phyloP scores from a whole-genome alignment of 2,888 invertebrate genomes.

The Leptinotarsa haldemani region DNA sequence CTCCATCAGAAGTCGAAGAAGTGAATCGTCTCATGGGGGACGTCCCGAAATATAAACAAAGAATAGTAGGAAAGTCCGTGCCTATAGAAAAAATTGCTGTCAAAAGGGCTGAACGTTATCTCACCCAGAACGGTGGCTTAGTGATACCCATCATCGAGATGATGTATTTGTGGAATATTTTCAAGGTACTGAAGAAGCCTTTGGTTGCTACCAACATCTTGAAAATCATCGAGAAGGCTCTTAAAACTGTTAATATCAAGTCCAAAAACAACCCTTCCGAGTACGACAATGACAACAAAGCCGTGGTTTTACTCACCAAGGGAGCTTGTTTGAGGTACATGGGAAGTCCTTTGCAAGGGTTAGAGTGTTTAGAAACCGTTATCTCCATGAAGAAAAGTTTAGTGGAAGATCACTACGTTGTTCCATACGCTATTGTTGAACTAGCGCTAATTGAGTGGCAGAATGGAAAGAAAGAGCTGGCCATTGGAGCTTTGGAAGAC shows the following conservation, averaged over 20 bases:
- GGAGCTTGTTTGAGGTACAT: slow-evolving; percentile 86
- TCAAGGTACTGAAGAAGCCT: slow-evolving; percentile 81
- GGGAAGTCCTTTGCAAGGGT: slow-evolving; percentile 80
- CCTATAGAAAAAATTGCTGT: slow-evolving; percentile 97
- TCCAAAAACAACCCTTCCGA: slow-evolving; percentile 61
- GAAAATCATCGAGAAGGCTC: slow-evolving; percentile 72
- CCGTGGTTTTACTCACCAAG: slow-evolving; percentile 80
- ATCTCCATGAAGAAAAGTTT: slow-evolving; percentile 76
- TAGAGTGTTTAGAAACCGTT: slow-evolving; percentile 77
- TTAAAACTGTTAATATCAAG: slow-evolving; percentile 57
- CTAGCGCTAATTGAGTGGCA: slow-evolving; percentile 83
- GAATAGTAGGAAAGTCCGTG: slow-evolving; percentile 94
- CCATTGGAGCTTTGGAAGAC: slow-evolving; percentile 79
- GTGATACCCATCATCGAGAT: slow-evolving; percentile 88
- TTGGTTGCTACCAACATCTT: slow-evolving; percentile 73
- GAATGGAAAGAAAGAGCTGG: slow-evolving; percentile 75
- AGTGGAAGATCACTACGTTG: slow-evolving; percentile 84
- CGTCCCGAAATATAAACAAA: slow-evolving; percentile 85
- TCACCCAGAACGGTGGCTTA: slow-evolving; percentile 78
- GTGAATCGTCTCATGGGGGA: slow-evolving; percentile 78
- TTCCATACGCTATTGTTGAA: slow-evolving; percentile 91
- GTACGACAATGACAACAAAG: slow-evolving; percentile 78
- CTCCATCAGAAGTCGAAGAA: slow-evolving; percentile 67
- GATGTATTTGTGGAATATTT: slow-evolving; percentile 93
- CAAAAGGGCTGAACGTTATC: slow-evolving; percentile 84